Conservation (phyloP, 2,113 vertebrate species). For the Struthidea cinerea region DNA sequence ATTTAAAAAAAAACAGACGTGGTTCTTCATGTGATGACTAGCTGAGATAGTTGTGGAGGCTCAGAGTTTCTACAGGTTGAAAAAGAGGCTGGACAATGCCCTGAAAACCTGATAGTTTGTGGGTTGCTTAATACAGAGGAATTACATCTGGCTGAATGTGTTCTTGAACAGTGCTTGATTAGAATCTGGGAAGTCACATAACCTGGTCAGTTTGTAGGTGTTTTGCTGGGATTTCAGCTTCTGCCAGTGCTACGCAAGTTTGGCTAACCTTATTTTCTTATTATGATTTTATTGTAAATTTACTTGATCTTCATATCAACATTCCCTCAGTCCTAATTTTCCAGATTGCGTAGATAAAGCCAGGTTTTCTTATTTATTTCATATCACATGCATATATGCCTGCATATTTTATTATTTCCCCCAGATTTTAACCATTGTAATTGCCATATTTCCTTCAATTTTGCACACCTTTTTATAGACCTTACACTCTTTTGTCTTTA, state of each 20-base stretch:
- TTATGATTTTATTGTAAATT: not conserved
- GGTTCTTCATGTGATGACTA: rapidly evolving
- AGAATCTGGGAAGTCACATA: not conserved
- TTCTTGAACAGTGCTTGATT: not conserved
- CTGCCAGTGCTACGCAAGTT: not conserved
- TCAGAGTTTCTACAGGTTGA: not conserved
- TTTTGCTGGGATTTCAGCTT: not conserved
- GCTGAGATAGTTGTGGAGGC: not conserved
- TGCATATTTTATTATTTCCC: not conserved
- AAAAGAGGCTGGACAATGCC: not conserved
- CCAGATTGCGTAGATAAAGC: not conserved
- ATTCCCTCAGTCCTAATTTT: not conserved
- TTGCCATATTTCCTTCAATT: not conserved
- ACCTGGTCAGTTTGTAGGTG: not conserved
- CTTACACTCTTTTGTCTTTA: not conserved
- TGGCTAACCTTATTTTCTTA: not conserved
- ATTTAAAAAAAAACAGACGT: not conserved
- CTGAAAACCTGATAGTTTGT: not conserved
- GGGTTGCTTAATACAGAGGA: not conserved
- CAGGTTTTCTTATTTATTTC: not conserved
- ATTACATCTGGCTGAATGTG: not conserved
- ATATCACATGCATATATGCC: not conserved
- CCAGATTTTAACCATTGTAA: not conserved
- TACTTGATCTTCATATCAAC: not conserved
- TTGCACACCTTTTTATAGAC: not conserved